These are phyloP conservation scores for Phania funesta DNA, from an alignment of 2,888 invertebrate species.

Conservation along the genomic window DNA sequence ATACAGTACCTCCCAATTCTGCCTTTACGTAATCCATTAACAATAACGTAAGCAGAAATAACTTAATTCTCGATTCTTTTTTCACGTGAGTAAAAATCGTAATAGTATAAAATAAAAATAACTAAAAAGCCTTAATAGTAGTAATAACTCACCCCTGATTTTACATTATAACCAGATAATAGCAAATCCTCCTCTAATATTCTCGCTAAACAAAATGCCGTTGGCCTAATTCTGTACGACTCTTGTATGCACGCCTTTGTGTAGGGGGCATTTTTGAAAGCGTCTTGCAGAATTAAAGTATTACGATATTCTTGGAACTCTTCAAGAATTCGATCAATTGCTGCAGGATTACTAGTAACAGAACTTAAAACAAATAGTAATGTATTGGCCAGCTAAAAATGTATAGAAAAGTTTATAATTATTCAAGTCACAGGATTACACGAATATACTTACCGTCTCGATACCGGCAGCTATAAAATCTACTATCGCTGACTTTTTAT, in stretches of 20 bases:
- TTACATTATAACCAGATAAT: slow-evolving; percentile 85
- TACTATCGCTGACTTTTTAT: slow-evolving; percentile 91
- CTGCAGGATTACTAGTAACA: slow-evolving; percentile 85
- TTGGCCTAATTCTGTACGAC: slow-evolving; percentile 85
- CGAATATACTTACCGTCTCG: slow-evolving; percentile 87
- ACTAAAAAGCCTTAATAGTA: neutral
- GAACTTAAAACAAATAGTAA: slow-evolving; percentile 88
- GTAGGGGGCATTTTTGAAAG: slow-evolving; percentile 85
- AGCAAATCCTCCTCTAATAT: slow-evolving; percentile 87
- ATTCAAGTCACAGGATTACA: neutral
- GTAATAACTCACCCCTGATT: slow-evolving; percentile 84
- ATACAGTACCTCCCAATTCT: no score
- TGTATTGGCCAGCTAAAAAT: slow-evolving; percentile 88
- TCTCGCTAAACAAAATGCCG: slow-evolving; percentile 89
- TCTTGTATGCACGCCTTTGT: slow-evolving; percentile 90
- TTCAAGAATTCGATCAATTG: slow-evolving; percentile 85
- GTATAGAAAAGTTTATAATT: neutral
- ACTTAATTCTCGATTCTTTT: no score
- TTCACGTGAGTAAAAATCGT: no score
- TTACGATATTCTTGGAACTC: slow-evolving; percentile 83
- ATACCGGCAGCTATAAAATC: slow-evolving; percentile 94
- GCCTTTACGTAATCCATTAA: no score
- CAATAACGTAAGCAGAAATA: no score
- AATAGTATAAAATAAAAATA: no score
- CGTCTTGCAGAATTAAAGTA: slow-evolving; percentile 82